Evolutionary conservation across 2,797 vertebrate species (phyloP).

Genomic region (Leptodactylus fallax): DNA sequence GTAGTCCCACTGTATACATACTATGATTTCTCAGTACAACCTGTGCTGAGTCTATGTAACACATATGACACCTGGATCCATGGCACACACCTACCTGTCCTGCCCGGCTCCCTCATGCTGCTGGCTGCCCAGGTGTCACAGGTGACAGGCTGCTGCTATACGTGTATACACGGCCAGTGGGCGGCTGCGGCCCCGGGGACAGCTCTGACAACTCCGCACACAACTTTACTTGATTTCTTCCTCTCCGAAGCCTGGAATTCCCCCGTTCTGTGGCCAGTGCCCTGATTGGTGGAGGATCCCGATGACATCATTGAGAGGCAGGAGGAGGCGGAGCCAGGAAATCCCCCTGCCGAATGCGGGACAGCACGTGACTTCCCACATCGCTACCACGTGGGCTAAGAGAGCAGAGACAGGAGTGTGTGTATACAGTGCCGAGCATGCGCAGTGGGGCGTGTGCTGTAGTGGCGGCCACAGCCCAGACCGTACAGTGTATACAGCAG

Average conservation of each 20-base stretch:
- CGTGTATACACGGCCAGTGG: not conserved
- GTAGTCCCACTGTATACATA: not conserved
- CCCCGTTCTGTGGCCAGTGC: conserved; percentile 66
- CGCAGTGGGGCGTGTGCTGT: no score
- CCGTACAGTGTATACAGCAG: no score
- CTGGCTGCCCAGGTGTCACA: no score
- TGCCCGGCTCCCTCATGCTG: conserved; percentile 45
- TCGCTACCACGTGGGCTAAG: not conserved
- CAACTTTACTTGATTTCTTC: not conserved
- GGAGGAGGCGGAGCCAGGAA: conserved; percentile 63
- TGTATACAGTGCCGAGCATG: no score
- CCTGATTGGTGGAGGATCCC: conserved; percentile 59
- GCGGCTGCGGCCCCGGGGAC: not conserved
- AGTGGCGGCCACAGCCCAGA: no score
- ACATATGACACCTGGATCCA: not conserved
- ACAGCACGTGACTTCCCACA: conserved; percentile 61
- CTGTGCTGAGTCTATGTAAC: not conserved
- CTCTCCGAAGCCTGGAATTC: conserved; percentile 68
- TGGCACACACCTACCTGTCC: conserved; percentile 41
- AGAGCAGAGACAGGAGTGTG: not conserved
- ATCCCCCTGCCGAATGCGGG: conserved; percentile 66
- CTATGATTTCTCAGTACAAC: no score
- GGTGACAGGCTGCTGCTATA: no score
- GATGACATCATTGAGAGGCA: conserved; percentile 59
- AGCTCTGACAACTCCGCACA: not conserved